phyloP scores from a whole-genome alignment of 2,113 vertebrate species.

The Chlorodrepanis virens region DNA sequence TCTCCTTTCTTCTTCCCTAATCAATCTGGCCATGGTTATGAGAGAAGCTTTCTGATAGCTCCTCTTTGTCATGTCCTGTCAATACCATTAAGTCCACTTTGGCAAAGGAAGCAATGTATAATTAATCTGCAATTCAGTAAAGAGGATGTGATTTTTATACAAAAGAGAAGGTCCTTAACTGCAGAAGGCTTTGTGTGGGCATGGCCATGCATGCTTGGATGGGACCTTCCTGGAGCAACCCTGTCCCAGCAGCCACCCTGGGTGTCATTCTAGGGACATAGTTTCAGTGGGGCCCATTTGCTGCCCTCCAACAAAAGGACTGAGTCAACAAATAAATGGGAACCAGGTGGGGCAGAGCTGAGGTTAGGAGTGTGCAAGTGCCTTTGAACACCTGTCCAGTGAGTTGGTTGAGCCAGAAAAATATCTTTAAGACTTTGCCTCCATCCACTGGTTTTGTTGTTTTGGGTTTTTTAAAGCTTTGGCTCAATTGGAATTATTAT shows the following conservation, averaged over 20 bases:
- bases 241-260: neutral
- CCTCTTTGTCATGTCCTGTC: slow-evolving; percentile 21
- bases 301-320: neutral
- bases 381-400: neutral
- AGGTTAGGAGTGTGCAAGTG: neutral
- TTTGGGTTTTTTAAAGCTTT: neutral
- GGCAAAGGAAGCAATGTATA: neutral
- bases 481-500: neutral
- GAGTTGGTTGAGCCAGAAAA: neutral
- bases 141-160: slow-evolving; percentile 43
- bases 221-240: neutral
- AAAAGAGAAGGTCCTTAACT: neutral
- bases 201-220: neutral
- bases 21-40: neutral
- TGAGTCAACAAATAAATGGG: neutral
- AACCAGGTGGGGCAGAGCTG: neutral
- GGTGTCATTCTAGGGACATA: too few species aligned
- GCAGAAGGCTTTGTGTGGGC: neutral
- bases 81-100: slow-evolving; percentile 53
- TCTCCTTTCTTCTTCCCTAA: neutral
- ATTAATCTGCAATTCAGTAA: slow-evolving; percentile 59
- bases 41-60: neutral
- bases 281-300: neutral
- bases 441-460: neutral
- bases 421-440: neutral